Base-by-base conservation (phyloP, 2,888 invertebrate species). In the Dasysyrphus tricinctus region DNA sequence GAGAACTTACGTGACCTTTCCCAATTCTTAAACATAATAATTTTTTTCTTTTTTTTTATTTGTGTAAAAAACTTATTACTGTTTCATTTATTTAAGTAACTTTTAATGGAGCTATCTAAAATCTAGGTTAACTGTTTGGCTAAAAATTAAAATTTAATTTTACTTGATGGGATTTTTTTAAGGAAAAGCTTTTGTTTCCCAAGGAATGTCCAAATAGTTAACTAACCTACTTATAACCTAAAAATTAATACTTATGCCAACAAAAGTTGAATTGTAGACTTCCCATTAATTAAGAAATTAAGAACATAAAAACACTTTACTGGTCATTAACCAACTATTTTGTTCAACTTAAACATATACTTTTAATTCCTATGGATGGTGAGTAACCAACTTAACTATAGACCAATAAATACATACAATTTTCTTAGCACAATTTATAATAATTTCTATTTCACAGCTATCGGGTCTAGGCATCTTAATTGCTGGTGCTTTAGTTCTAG, bases 391-490 rank as follows among this genome's bases (percentile, higher is more conserved):
- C 0, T 19, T 4, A 49, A 49, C 29, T 29, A 29, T 3, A 16
- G 3, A 51, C 2, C 32, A 51, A 69, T 19, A 5, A 34, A 34
- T 3, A 24, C 24, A 24, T 24, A 24, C 24, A 24, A 24, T 69
- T 69, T 37, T 49, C 37, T 39, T 39, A 51, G 6, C 65, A 72
- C 39, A n/a, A 7, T 59, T 73, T 57, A 67, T 63, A 32, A 47
- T 29, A 65, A 34, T 34, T 65, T 65, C 19, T 11, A 83, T 88
- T 76, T 75, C 61, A 19, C 90, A 95, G 95, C 91, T 95, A 87
- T 94, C 95, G 11, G 95, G 95, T 0, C 90, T 95, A 67, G 94
- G 93, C 29, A 93, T 95, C 51, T 93, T 95, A 79, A 92, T 94
- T 65, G 94, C 94, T 8, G 95, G 95, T 7, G 93, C 94, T 8